Conservation (phyloP, 2,113 vertebrate species). For the Platysteira castanea region DNA sequence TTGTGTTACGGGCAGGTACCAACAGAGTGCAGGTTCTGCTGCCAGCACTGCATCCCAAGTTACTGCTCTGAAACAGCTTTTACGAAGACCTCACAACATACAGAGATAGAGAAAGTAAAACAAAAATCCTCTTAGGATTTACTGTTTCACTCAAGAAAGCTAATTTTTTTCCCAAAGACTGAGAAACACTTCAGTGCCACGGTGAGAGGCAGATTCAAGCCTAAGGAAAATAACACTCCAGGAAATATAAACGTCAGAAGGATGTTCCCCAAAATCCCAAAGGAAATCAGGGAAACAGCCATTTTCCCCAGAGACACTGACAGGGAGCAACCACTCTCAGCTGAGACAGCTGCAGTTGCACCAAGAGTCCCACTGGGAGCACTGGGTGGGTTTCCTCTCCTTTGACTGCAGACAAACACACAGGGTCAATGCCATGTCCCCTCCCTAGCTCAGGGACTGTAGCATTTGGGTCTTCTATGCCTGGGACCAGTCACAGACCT, state of each 20-base stretch:
- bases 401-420: neutral
- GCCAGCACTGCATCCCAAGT: neutral
- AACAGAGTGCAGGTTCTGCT: fast-evolving
- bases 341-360: neutral
- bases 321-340: neutral
- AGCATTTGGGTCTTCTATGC: neutral
- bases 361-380: neutral
- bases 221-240: neutral
- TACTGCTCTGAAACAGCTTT: neutral
- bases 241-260: neutral
- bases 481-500: neutral
- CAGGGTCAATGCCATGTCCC: neutral
- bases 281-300: neutral
- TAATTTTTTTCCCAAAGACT: neutral
- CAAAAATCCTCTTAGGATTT: neutral
- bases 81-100: neutral
- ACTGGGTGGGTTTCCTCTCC: neutral
- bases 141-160: neutral
- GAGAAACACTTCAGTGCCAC: neutral
- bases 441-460: neutral
- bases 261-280: neutral
- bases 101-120: neutral
- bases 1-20: neutral
- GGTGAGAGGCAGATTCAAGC: neutral
- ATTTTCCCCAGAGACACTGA: neutral